Base-by-base conservation (phyloP, 2,113 vertebrate species). In the Penelope pileata region DNA sequence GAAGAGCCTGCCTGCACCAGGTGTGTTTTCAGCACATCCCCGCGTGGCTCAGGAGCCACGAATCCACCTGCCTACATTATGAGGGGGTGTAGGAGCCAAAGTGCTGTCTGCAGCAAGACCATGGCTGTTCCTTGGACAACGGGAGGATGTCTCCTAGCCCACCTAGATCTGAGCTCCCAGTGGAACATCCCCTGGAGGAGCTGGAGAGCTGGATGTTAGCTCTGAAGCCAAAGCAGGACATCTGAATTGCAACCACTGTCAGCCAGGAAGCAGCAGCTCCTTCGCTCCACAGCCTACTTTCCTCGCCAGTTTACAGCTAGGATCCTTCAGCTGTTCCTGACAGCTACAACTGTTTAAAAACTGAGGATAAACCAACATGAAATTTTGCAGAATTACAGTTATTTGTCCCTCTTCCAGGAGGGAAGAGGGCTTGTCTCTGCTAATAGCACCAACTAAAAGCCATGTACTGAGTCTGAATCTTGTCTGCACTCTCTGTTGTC, bases 301-400 rank as follows among this genome's bases (percentile, higher is more conserved):
- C 79, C 48, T 47, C 56, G 63, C 51, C n/a, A n/a, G n/a, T n/a
- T n/a, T n/a, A n/a, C n/a, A n/a, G n/a, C n/a, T n/a, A n/a, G n/a
- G n/a, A 81, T 13, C 43, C 75, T 56, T 56, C 83, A 91, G 26
- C 69, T 75, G 30, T 23, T 83, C 72, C 58, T 68, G 53, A 51
- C 75, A 83, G 69, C 58, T 22, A 19, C 7, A 17, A 29, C 75
- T 72, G 53, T 54, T 91, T 43, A 51, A 93, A 40, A 90, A 90
- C 64, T 23, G 78, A 93, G 67, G 38, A 36, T 16, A 72, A 63
- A 5, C 51, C 59, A 32, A 68, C 75, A 83, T 11, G 79, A 91
- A 90, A 90, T 91, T 47, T 50, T 23, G 51, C 42, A 45, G 47
- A 88, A 93, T 86, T 68, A 86, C 72, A 91, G 91, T 48, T 73